Evolutionary conservation across 2,113 vertebrate genomes (phyloP).

Genomic region (Rallus limicola): DNA sequence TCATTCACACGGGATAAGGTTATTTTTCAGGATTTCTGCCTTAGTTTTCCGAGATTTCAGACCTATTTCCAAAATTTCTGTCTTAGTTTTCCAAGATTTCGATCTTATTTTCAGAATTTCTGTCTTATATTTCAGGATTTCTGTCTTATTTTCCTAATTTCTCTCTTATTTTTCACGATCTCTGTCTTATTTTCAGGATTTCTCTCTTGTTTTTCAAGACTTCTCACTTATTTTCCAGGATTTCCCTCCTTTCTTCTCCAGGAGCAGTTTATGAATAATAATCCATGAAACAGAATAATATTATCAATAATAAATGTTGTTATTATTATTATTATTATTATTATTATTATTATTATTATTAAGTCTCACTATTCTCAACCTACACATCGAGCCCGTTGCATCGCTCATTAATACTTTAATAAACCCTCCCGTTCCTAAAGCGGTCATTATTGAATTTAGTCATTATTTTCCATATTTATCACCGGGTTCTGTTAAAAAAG

Average conservation of each 20-base stretch:
- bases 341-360: too few species aligned
- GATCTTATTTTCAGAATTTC: too few species aligned
- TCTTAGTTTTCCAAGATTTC: not conserved
- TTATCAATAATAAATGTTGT: too few species aligned
- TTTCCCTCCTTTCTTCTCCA: not conserved
- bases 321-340: too few species aligned
- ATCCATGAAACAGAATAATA: too few species aligned
- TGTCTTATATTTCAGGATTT: too few species aligned
- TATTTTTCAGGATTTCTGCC: not conserved
- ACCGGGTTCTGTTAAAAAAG: not conserved
- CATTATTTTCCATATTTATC: rapidly evolving
- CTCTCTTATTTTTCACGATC: too few species aligned
- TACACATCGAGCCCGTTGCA: rapidly evolving
- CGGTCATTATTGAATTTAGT: rapidly evolving
- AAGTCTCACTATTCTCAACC: rapidly evolving
- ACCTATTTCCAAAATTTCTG: not conserved
- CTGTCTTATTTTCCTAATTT: too few species aligned
- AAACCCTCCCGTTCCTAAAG: not conserved
- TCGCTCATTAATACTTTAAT: not conserved
- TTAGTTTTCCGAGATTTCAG: not conserved
- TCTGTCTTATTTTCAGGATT: too few species aligned
- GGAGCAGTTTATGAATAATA: rapidly evolving
- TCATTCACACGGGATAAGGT: not conserved
- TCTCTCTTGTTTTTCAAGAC: too few species aligned
- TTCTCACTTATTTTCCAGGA: too few species aligned